phyloP scores from a whole-genome alignment of 1,140 invertebrate species.

The Zaprionus taronus region DNA sequence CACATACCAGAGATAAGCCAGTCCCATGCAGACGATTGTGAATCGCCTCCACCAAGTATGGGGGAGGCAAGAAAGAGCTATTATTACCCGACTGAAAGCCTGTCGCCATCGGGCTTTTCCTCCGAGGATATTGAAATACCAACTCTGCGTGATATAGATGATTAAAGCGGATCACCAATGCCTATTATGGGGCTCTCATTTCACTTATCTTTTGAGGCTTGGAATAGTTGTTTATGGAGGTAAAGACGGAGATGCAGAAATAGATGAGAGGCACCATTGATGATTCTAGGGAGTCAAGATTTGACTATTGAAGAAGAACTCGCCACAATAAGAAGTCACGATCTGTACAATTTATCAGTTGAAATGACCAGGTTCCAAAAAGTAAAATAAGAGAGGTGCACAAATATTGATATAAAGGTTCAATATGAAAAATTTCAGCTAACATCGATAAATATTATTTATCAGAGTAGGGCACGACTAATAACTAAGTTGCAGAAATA shows the following conservation, averaged over 20 bases:
- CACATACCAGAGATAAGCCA: slow-evolving; percentile 66
- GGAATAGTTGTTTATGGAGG: neutral
- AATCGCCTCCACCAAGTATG: slow-evolving; percentile 14
- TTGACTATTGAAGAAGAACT: too few species aligned
- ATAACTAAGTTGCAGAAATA: too few species aligned
- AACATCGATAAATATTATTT: too few species aligned
- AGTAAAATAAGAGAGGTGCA: too few species aligned
- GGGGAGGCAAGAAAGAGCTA: slow-evolving; percentile 15
- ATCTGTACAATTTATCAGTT: too few species aligned
- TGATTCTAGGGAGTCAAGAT: too few species aligned
- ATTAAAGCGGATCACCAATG: slow-evolving; percentile 36
- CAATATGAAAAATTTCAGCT: too few species aligned
- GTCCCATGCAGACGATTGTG: slow-evolving; percentile 36
- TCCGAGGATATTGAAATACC: slow-evolving; percentile 75
- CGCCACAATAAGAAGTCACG: too few species aligned
- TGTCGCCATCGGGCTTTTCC: slow-evolving; percentile 79
- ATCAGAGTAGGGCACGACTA: too few species aligned
- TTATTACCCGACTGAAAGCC: slow-evolving; percentile 77
- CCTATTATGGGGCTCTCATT: neutral
- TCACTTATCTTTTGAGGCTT: neutral
- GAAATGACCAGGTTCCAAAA: too few species aligned
- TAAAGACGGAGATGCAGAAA: neutral
- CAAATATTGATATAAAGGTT: too few species aligned
- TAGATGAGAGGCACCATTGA: too few species aligned
- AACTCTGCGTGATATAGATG: slow-evolving; percentile 59